Percentiles rank a stretch among this genome's conserved stretches.
Conservation (phyloP, 2,888 invertebrate genomes). For the Balanococcus diminutus region DNA sequence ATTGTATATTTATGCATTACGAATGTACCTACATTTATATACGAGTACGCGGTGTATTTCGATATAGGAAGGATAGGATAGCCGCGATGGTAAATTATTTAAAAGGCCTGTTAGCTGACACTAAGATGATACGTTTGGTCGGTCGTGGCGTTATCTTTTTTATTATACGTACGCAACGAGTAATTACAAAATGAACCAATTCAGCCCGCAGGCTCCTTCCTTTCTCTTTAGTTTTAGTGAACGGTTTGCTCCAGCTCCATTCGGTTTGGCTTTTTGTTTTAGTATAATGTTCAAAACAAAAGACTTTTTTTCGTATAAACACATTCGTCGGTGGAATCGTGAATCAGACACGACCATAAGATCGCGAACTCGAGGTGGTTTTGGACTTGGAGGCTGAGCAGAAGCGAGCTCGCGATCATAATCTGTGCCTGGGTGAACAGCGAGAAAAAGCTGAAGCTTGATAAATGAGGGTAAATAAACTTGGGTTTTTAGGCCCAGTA, state of each 20-base stretch:
- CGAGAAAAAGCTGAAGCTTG: background rate
- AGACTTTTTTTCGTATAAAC: background rate
- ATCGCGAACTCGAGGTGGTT: background rate
- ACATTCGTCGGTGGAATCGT: background rate
- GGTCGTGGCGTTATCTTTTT: conserved; percentile 37
- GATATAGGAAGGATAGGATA: background rate
- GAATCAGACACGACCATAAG: background rate
- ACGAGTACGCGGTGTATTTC: too few relatives aligned
- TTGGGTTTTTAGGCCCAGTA: background rate
- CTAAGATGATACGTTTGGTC: conserved; percentile 41
- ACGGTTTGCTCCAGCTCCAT: background rate
- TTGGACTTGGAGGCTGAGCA: background rate
- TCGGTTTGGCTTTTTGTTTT: background rate
- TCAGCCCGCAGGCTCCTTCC: background rate
- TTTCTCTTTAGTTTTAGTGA: background rate
- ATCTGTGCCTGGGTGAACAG: background rate
- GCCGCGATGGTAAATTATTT: conserved; percentile 41
- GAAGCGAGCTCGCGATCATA: background rate
- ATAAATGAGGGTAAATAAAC: background rate
- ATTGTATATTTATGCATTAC: background rate
- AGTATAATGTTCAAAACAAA: background rate
- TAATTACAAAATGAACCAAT: conserved; percentile 38
- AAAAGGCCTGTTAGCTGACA: conserved; percentile 42
- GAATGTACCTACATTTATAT: background rate
- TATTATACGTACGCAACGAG: conserved; percentile 3